These are phyloP conservation scores for Ypsolopha sequella DNA, from an alignment of 2,888 invertebrate genomes.

Conservation along the genomic window DNA sequence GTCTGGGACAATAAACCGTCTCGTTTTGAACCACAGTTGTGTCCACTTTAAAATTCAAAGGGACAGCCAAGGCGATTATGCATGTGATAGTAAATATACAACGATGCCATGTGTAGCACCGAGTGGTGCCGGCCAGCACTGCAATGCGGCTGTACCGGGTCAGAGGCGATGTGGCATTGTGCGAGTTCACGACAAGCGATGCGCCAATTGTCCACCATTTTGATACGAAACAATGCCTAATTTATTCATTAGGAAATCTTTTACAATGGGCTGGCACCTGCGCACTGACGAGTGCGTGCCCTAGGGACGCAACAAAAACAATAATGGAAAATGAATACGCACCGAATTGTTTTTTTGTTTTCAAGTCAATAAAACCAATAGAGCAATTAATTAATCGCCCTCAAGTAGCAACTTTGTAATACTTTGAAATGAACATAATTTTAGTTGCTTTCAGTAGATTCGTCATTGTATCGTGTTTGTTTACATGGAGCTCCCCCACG, in stretches of 20 bases:
- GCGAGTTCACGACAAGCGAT: conserved; percentile 29
- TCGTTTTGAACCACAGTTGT: too few relatives aligned
- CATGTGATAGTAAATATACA: conserved; percentile 33
- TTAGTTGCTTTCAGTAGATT: too few relatives aligned
- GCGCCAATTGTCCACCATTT: conserved; percentile 9
- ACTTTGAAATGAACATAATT: too few relatives aligned
- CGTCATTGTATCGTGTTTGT: neutral
- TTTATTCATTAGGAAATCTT: neutral
- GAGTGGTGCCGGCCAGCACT: conserved; percentile 44
- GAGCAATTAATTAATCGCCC: too few relatives aligned
- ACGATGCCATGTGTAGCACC: conserved; percentile 18
- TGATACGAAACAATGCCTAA: neutral
- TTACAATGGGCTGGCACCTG: neutral
- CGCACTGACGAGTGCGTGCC: too few relatives aligned
- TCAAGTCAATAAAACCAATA: too few relatives aligned
- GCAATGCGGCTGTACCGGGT: conserved; percentile 51
- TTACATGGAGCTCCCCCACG: conserved; percentile 5
- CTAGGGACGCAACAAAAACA: too few relatives aligned
- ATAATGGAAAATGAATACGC: too few relatives aligned
- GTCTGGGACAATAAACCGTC: too few relatives aligned
- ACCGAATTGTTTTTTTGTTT: too few relatives aligned
- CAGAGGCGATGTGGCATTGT: conserved; percentile 47
- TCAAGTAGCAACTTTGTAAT: too few relatives aligned
- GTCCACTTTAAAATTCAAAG: conserved; percentile 1
- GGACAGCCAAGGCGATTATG: conserved; percentile 20